Conservation (phyloP, 2,888 invertebrate genomes). For the Barypeithes pellucidus region DNA sequence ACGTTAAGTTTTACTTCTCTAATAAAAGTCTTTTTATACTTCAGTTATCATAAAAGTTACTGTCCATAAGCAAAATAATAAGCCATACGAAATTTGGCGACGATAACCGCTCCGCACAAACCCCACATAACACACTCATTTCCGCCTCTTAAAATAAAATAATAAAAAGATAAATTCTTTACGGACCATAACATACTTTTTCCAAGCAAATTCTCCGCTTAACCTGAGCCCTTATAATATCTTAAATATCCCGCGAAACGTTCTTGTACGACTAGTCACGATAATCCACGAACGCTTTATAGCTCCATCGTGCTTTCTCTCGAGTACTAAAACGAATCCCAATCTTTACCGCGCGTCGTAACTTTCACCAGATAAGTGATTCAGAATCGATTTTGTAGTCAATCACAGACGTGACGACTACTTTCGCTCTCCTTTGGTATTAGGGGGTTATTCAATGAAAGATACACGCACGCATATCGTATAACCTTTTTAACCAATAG, state of each 20-base stretch:
- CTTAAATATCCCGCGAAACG: constrained; percentile 70
- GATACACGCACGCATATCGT: constrained; percentile 58
- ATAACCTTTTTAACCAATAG: constrained; percentile 72
- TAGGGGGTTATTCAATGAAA: constrained; percentile 8
- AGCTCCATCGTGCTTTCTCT: constrained; percentile 56
- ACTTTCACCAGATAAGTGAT: constrained; percentile 63
- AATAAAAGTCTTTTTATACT: constrained; percentile 33
- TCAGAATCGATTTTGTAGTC: constrained; percentile 69
- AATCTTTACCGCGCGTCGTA: constrained; percentile 63
- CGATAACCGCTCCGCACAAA: constrained; percentile 26
- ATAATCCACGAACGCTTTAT: constrained; percentile 57
- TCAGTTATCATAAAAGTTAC: constrained; percentile 53
- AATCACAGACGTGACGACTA: constrained; percentile 71
- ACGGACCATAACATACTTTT: constrained; percentile 62
- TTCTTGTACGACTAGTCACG: constrained; percentile 55
- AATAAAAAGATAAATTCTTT: constrained; percentile 55
- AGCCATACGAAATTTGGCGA: constrained; percentile 31
- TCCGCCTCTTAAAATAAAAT: constrained; percentile 51
- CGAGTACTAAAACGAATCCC: constrained; percentile 58
- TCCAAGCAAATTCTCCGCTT: constrained; percentile 61
- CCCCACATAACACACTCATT: constrained; percentile 41
- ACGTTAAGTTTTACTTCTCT: constrained; percentile 13
- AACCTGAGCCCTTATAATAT: constrained; percentile 64
- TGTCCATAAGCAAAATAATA: constrained; percentile 42
- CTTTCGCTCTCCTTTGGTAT: constrained; percentile 59